Percentiles rank a stretch among this genome's conserved stretches.
Conservation (phyloP, 2,113 vertebrate species). For the Coracopsis vasa region DNA sequence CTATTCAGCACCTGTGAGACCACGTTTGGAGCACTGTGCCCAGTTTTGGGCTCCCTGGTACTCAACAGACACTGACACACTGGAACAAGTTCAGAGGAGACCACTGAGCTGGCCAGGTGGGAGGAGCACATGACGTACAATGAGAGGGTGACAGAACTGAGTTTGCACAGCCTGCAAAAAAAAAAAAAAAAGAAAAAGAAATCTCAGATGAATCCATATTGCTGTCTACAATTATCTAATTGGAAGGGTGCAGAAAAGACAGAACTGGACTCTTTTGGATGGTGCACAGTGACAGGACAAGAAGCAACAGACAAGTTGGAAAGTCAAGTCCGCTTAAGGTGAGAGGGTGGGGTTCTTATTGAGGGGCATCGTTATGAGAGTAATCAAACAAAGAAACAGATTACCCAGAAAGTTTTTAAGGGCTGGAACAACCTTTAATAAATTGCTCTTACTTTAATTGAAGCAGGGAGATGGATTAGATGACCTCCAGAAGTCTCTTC, state of each 20-base stretch:
- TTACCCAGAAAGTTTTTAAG: not conserved
- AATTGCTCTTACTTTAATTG: not conserved
- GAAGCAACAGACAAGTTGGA: not conserved
- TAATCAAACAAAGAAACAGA: not conserved
- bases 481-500: not conserved
- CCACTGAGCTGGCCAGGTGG: not conserved
- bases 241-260: not conserved
- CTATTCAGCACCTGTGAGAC: not conserved
- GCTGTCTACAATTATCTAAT: not conserved
- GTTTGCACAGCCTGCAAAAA: not conserved
- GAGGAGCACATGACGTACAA: accelerated
- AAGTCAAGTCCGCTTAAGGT: not conserved
- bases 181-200: not conserved
- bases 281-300: not conserved
- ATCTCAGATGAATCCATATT: not conserved
- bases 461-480: not conserved
- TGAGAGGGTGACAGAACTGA: accelerated
- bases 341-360: not conserved
- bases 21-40: accelerated
- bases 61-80: not conserved
- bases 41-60: accelerated
- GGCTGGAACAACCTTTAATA: not conserved
- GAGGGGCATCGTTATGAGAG: not conserved
- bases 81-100: not conserved
- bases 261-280: not conserved